Percentiles rank a stretch among this genome's conserved stretches.
Conservation (phyloP, 2,113 vertebrate species). For the Hyperopisus bebe region DNA sequence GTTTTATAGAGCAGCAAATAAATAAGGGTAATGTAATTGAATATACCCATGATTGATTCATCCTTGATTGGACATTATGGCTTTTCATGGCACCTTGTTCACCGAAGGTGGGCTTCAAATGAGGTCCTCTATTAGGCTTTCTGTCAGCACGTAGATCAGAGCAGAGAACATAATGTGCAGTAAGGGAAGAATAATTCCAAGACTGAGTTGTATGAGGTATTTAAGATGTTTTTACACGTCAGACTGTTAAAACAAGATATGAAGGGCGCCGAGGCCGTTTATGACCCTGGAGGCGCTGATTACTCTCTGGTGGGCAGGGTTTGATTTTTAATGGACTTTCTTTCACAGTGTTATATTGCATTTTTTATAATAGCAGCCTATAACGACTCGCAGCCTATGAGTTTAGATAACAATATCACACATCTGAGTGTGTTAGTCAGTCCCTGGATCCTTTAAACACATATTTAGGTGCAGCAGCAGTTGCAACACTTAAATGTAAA, state of each 20-base stretch:
- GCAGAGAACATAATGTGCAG: background rate
- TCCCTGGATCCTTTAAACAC: conserved; percentile 1
- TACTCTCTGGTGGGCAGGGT: background rate
- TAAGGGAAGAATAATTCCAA: background rate
- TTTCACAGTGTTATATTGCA: background rate
- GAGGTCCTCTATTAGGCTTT: background rate
- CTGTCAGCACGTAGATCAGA: background rate
- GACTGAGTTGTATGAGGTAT: background rate
- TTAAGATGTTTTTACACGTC: conserved; percentile 5
- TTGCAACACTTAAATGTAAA: conserved; percentile 37
- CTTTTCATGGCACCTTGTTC: background rate
- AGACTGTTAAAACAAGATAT: conserved; percentile 9
- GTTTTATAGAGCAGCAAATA: background rate
- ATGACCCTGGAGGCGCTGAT: background rate
- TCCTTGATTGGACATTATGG: background rate
- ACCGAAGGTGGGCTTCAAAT: background rate
- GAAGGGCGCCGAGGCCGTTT: background rate
- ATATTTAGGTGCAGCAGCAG: background rate
- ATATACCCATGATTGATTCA: background rate
- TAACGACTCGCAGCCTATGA: background rate
- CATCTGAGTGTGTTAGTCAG: background rate
- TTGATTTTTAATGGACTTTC: conserved; percentile 13
- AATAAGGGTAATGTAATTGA: background rate
- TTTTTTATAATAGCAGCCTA: conserved; percentile 1
- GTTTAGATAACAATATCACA: background rate